Percentiles rank a stretch among this genome's conserved stretches.
phyloP scores from a whole-genome alignment of 2,888 invertebrate species.

The Leistus spinibarbis region DNA sequence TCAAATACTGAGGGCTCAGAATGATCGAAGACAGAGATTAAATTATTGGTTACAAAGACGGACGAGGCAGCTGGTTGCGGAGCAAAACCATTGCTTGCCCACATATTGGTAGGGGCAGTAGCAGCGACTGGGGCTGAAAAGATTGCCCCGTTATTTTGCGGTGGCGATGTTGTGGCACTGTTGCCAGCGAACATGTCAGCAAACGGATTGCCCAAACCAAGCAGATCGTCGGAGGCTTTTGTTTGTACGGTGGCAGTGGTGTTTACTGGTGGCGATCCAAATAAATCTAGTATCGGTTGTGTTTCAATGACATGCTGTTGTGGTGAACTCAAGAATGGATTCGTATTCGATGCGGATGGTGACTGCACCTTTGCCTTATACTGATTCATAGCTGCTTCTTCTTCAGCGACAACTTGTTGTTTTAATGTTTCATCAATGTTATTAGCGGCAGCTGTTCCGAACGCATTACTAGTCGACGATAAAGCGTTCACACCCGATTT shows the following conservation, averaged over 20 bases:
- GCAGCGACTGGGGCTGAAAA: slow-evolving; percentile 40
- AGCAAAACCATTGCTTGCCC: slow-evolving; percentile 51
- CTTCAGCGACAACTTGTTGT: slow-evolving; percentile 91
- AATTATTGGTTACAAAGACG: slow-evolving; percentile 52
- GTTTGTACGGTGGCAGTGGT: slow-evolving; percentile 52
- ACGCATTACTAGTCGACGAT: slow-evolving; percentile 86
- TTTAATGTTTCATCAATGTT: slow-evolving; percentile 84
- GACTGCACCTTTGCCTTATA: slow-evolving; percentile 90
- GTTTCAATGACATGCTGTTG: slow-evolving; percentile 52
- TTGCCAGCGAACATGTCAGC: slow-evolving; percentile 67
- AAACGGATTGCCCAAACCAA: slow-evolving; percentile 90
- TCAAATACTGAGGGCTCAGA: slow-evolving; percentile 62
- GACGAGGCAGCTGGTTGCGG: slow-evolving; percentile 42
- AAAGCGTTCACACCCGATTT: slow-evolving; percentile 88
- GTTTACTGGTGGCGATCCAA: slow-evolving; percentile 66
- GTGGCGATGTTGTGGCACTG: slow-evolving; percentile 40
- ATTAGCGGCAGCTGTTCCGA: slow-evolving; percentile 82
- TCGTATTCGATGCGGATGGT: slow-evolving; percentile 74
- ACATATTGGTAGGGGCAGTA: slow-evolving; percentile 45
- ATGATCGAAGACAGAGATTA: slow-evolving; percentile 60
- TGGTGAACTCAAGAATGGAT: slow-evolving; percentile 83
- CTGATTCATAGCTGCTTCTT: slow-evolving; percentile 93
- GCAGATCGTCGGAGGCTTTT: slow-evolving; percentile 87
- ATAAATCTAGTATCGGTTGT: slow-evolving; percentile 78
- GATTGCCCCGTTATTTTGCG: slow-evolving; percentile 47